These are phyloP conservation scores for Tragelaphus buxtoni DNA, from an alignment of 2,113 vertebrate species.

Conservation along the genomic window DNA sequence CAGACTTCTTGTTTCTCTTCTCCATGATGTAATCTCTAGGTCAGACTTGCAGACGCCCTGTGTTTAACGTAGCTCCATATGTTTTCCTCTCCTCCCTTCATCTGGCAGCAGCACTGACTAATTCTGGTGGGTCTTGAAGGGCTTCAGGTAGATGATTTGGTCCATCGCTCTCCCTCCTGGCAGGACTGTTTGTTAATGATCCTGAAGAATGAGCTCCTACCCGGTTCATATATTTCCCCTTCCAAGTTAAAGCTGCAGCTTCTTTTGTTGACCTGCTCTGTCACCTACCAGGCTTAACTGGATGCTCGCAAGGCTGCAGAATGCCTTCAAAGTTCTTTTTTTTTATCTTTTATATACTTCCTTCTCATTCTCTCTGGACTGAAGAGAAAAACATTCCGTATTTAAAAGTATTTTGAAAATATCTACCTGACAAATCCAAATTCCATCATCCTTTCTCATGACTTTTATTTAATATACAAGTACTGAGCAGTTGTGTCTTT, in stretches of 20 bases:
- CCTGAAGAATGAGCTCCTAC: background rate
- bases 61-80: background rate
- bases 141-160: background rate
- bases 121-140: background rate
- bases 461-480: background rate
- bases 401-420: conserved; percentile 11
- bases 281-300: background rate
- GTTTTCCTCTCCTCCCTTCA: background rate
- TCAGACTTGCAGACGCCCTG: background rate
- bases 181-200: background rate
- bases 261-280: background rate
- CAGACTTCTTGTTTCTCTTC: background rate
- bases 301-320: background rate
- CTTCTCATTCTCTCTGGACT: background rate
- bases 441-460: background rate
- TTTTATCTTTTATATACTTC: background rate
- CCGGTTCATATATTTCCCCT: background rate
- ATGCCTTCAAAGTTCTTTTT: background rate
- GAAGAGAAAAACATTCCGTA: background rate
- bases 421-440: background rate
- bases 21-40: background rate
- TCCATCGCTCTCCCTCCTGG: background rate
- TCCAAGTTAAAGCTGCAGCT: background rate
- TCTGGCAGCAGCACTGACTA: background rate
- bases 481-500: background rate